These are phyloP conservation scores for Corapipo altera DNA, from an alignment of 2,113 vertebrate genomes.

Conservation along the genomic window DNA sequence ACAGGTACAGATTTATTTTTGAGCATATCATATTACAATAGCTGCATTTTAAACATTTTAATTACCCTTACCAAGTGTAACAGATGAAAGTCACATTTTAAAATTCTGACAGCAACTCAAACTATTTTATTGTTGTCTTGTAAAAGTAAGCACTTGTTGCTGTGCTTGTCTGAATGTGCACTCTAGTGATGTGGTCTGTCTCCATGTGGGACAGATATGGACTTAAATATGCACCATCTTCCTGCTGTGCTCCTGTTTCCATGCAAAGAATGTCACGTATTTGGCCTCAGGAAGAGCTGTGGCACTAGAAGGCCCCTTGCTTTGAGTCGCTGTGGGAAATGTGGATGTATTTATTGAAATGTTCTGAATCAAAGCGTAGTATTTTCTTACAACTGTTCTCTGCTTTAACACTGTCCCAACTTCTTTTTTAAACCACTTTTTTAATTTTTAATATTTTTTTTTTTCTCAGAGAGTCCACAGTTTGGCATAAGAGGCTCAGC, in stretches of 20 bases:
- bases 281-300: background rate
- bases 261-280: background rate
- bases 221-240: background rate
- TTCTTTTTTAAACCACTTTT: background rate
- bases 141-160: background rate
- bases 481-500: slow-evolving; percentile 59
- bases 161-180: background rate
- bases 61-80: background rate
- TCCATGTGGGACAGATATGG: background rate
- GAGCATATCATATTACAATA: background rate
- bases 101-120: background rate
- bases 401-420: background rate
- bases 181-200: background rate
- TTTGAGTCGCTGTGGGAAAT: background rate
- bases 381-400: background rate
- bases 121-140: background rate
- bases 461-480: slow-evolving; percentile 64
- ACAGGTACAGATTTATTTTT: background rate
- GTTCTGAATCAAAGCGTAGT: background rate
- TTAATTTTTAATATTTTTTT: background rate
- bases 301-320: background rate
- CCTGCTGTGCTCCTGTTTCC: background rate
- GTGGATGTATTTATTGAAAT: background rate
- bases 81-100: background rate
- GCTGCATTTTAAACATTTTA: background rate